Evolutionary conservation across 2,888 invertebrate genomes (phyloP), one percentile per base, ranked within the genome.

Genomic region (Melinaea marsaeus): DNA sequence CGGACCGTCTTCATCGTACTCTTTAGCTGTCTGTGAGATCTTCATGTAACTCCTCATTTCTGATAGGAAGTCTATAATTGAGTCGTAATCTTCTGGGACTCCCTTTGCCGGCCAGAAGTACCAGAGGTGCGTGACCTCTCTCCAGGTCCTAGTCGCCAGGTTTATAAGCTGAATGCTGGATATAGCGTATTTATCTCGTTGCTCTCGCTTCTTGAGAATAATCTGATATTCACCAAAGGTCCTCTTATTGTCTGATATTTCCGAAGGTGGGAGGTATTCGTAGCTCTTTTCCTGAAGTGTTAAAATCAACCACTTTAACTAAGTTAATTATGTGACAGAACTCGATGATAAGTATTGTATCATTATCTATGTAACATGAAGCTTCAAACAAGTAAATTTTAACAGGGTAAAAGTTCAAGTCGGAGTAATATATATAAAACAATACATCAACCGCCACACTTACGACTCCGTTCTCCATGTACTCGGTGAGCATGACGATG

Each of bases 101-200:
- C 97, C 97, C 68, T 95, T 94, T n/a, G 94, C 93, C 0, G 98
- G 98, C 98, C 98, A 98, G 77, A 96, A 94, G 89, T 97, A 97
- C 98, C 98, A 98, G 76, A 97, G 94, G 78, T 98, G 98, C 0
- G 94, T 96, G 61, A 98, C 92, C 82, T 98, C 97, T 55, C 98
- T 89, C 92, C 95, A 95, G 67, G 95, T 94, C 81, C 96, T 95
- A 56, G 95, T 95, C 70, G 94, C 92, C 84, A 95, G 89, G 82
- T 96, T 95, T 90, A 96, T 96, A 2, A 98, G 88, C 80, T 96
- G 95, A 22, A 98, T 90, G 72, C 93, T 94, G 34, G 97, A 97
- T 63, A 97, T 94, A 57, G 97, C 96, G 82, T 97, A 98, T 84
- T 97, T 97, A 79, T 97, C 97, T 75, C 95, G 94, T 69, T 97